These are phyloP conservation scores for Alloscopus bannaensis DNA, from an alignment of 2,888 invertebrate genomes.

Conservation along the genomic window DNA sequence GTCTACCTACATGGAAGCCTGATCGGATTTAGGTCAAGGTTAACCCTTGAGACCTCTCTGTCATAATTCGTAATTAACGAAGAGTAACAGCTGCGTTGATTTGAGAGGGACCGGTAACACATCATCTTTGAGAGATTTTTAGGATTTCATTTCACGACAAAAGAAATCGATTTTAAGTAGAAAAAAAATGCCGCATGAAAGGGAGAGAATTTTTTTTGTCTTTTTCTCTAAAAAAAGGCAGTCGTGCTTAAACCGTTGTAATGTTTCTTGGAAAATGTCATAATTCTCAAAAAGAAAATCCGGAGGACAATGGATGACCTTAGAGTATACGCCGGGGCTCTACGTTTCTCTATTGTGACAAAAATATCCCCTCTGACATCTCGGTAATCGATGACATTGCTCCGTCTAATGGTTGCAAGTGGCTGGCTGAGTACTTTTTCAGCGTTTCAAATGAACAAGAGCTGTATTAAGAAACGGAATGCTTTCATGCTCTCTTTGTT, in stretches of 20 bases:
- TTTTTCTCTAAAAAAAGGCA: neutral
- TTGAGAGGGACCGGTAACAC: no score
- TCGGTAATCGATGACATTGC: slow-evolving; percentile 54
- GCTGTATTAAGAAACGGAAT: neutral
- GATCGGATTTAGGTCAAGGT: slow-evolving; percentile 10
- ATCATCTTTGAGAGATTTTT: no score
- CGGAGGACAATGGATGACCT: slow-evolving; percentile 8
- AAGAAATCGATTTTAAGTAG: neutral
- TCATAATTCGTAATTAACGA: no score
- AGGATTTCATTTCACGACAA: no score
- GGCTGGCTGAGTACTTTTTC: no score
- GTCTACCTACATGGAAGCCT: neutral
- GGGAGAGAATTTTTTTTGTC: no score
- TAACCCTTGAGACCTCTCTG: neutral
- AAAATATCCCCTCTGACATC: slow-evolving; percentile 42
- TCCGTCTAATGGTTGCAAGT: slow-evolving; percentile 42
- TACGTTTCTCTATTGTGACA: slow-evolving; percentile 16
- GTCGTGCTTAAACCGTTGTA: neutral
- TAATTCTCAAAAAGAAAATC: slow-evolving; percentile 20
- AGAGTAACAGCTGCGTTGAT: no score
- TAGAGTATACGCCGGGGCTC: slow-evolving; percentile 14
- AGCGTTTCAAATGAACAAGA: slow-evolving; percentile 20
- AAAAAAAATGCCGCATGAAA: neutral
- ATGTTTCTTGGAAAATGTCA: slow-evolving; percentile 22
- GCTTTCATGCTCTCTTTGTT: slow-evolving; percentile 33